Evolutionary conservation across 2,888 invertebrate species (phyloP).

Genomic region (Pseudococcus jackbeardsleyi): DNA sequence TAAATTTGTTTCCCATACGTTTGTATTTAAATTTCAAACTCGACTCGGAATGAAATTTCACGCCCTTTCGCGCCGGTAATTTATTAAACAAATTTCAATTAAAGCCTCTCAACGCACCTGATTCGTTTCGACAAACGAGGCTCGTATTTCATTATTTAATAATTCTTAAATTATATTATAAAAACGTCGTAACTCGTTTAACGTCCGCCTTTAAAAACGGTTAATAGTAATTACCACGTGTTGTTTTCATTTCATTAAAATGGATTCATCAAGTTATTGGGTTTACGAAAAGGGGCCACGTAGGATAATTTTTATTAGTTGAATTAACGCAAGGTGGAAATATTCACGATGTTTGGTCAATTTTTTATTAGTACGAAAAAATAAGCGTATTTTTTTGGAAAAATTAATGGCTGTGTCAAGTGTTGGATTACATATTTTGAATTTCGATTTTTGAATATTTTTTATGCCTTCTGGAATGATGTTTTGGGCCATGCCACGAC

Average conservation of each 20-base stretch:
- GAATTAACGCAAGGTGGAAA: not conserved
- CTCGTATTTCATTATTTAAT: not conserved
- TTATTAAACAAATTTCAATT: constrained; percentile 14
- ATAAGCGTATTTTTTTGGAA: too few relatives aligned
- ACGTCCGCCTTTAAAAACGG: not conserved
- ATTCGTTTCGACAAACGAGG: not conserved
- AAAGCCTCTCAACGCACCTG: not conserved
- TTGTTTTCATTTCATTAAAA: constrained; percentile 24
- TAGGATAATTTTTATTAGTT: not conserved
- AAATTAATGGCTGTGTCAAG: too few relatives aligned
- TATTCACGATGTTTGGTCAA: not conserved
- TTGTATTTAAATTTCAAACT: too few relatives aligned
- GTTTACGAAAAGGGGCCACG: not conserved
- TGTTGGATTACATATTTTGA: too few relatives aligned
- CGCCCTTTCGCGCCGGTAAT: not conserved
- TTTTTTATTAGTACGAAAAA: not conserved
- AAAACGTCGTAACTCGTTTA: not conserved
- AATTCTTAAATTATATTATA: not conserved
- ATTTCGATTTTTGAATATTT: too few relatives aligned
- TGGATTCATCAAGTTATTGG: not conserved
- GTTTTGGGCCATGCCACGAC: too few relatives aligned
- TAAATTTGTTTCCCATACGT: not conserved
- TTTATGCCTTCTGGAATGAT: too few relatives aligned
- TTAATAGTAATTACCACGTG: not conserved
- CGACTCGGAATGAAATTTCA: not conserved